Percentiles rank a stretch among this genome's conserved stretches.
Conservation (phyloP, 1,140 invertebrate genomes). For the Centruroides vittatus region DNA sequence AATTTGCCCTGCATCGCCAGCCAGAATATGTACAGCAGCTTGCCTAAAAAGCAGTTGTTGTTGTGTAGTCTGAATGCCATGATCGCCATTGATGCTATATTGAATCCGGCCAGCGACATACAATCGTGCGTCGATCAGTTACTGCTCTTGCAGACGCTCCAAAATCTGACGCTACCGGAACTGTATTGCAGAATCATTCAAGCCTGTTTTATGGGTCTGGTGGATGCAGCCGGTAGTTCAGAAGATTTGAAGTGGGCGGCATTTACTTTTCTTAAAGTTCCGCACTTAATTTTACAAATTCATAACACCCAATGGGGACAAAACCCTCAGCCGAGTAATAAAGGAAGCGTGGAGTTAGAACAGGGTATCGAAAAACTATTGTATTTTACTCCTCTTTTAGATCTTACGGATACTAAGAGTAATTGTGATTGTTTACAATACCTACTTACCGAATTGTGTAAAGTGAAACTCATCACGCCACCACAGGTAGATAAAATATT, state of each 20-base stretch:
- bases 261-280: constrained; percentile 79
- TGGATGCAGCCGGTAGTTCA: constrained; percentile 44
- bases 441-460: constrained; percentile 64
- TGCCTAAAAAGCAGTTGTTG: no score
- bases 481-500: constrained; percentile 54
- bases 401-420: constrained; percentile 74
- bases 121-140: constrained; percentile 62
- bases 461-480: constrained; percentile 59
- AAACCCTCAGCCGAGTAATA: neutral
- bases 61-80: constrained; percentile 12
- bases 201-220: constrained; percentile 72
- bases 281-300: constrained; percentile 26
- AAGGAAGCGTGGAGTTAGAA: constrained; percentile 1
- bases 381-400: constrained; percentile 63
- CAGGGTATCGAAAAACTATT: constrained; percentile 64
- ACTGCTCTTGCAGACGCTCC: constrained; percentile 58
- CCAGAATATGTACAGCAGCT: neutral
- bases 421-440: constrained; percentile 74
- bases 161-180: constrained; percentile 25
- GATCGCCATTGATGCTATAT: constrained; percentile 40
- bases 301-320: constrained; percentile 19
- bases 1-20: constrained; percentile 1
- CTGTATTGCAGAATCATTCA: constrained; percentile 78
- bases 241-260: constrained; percentile 83
- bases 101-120: constrained; percentile 67